Conservation (phyloP, 2,888 invertebrate species). For the Caenorhabditis doughertyi region DNA sequence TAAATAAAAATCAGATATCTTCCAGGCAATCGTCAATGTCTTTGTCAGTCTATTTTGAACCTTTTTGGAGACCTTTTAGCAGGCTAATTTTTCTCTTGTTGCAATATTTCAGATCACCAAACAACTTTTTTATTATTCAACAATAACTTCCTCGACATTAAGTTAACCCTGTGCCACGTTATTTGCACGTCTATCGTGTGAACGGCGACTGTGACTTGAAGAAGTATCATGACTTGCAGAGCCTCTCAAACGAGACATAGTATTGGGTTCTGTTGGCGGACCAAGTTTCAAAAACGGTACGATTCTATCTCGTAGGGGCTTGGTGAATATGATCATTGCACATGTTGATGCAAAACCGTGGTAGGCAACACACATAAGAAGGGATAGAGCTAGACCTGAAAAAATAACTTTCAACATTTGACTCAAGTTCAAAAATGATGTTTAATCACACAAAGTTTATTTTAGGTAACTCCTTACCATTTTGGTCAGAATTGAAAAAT, state of each 20-base stretch:
- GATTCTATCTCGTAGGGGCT: conserved; percentile 14
- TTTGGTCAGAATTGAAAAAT: background rate
- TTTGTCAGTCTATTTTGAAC: too few species aligned
- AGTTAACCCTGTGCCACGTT: background rate
- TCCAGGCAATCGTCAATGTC: too few species aligned
- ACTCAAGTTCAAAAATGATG: too few species aligned
- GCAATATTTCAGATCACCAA: too few species aligned
- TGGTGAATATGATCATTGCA: conserved; percentile 28
- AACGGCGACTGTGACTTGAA: background rate
- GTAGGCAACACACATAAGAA: conserved; percentile 19
- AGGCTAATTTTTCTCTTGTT: too few species aligned
- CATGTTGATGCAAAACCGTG: conserved; percentile 31
- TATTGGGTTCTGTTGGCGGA: background rate
- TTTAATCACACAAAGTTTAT: background rate
- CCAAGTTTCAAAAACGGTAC: conserved; percentile 7
- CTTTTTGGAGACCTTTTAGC: too few species aligned
- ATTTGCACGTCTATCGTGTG: background rate
- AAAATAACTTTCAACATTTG: too few species aligned
- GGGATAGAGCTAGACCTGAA: conserved; percentile 2
- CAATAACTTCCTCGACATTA: too few species aligned
- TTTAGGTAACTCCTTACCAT: conserved; percentile 8
- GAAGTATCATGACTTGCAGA: background rate
- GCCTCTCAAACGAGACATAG: background rate
- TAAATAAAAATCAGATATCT: too few species aligned
- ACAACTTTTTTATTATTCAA: too few species aligned